Base-by-base conservation (phyloP, 2,797 vertebrate species). In the Onychomys leucogaster region DNA sequence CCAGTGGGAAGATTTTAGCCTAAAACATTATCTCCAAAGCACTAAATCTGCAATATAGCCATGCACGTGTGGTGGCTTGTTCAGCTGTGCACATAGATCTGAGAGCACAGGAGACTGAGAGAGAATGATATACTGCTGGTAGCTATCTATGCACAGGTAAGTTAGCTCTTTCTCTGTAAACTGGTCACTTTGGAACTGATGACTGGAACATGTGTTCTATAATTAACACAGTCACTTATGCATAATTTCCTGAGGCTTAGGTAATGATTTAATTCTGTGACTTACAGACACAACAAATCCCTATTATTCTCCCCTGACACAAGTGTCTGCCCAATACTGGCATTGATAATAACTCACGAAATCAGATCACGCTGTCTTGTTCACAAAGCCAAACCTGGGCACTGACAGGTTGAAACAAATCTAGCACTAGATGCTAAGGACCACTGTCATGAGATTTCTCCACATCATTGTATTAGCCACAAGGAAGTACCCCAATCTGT, bases 81-180 rank as follows among this genome's bases (percentile, higher is more conserved):
- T 97, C 9, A 52, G 12, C 29, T 57, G 8, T 55, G 94, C 71
- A n/a, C 97, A 90, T 92, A 98, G 97, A 97, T 97, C 61, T 90
- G 63, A 88, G 49, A 5, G 2, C 90, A 87, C 95, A 1, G 0
- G 43, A 59, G 80, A 88, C 82, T 88, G 91, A 69, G 16, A 84
- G 37, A 82, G 89, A 0, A 94, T 92, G n/a, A 89, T 92, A 67
- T 57, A 92, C 27, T 71, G 73, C 84, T 89, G 78, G 63, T 25
- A 97, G 85, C 94, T 96, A 85, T 78, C 85, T 69, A 87, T 90
- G 92, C 88, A 96, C 73, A 69, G 69, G 96, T 96, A 95, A 5
- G 57, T 89, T 95, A 16, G 94, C 63, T 57, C 96, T 97, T 95
- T 97, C 89, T 89, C 78, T 97, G 71, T 32, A 25, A 95, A 61